Percentiles rank a stretch among this genome's conserved stretches.
phyloP scores from a whole-genome alignment of 2,113 vertebrate species.

The Taurulus bubalis region DNA sequence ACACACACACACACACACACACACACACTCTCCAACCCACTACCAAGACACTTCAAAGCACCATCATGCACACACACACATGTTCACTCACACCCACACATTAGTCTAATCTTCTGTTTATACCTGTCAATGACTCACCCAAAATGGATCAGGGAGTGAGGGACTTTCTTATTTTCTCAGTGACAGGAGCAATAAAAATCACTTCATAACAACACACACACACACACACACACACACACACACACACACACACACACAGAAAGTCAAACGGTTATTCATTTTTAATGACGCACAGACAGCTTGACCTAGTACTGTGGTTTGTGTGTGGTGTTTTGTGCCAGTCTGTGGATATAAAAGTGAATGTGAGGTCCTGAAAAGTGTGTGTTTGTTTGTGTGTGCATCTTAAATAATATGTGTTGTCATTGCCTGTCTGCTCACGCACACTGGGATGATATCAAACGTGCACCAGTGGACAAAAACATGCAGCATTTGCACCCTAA shows the following conservation, averaged over 20 bases:
- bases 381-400: conserved; percentile 1
- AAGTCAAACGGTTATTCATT: conserved; percentile 71
- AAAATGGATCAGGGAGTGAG: conserved; percentile 69
- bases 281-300: conserved; percentile 76
- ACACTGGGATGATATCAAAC: conserved; percentile 8
- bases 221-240: conserved; percentile 3
- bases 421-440: conserved; percentile 26
- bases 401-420: neutral
- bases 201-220: conserved; percentile 34
- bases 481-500: neutral
- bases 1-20: conserved; percentile 8
- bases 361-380: conserved; percentile 11
- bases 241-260: conserved; percentile 16
- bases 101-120: conserved; percentile 61
- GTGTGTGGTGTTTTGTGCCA: conserved; percentile 35
- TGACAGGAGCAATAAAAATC: conserved; percentile 44
- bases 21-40: neutral
- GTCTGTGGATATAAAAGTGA: neutral
- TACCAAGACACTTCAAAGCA: conserved; percentile 19
- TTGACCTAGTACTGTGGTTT: conserved; percentile 69
- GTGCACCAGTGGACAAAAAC: neutral
- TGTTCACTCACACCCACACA: conserved; percentile 26
- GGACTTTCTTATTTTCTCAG: conserved; percentile 64
- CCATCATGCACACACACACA: neutral
- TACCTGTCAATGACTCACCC: conserved; percentile 63